Evolutionary conservation across 2,113 vertebrate genomes (phyloP).

Genomic region (Paraplagusia blochii): DNA sequence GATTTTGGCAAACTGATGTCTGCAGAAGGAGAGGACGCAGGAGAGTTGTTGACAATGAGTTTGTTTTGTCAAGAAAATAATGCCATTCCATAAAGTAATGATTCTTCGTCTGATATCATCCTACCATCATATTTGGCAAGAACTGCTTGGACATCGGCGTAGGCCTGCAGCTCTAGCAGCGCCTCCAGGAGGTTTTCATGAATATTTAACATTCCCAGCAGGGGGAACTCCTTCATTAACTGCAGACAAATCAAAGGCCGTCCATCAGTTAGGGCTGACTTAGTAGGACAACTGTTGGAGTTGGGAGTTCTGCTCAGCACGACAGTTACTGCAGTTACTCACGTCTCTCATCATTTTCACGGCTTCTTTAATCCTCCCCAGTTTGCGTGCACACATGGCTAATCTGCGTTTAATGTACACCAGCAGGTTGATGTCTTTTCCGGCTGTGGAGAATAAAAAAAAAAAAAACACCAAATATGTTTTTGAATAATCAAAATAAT

Average conservation of each 20-base stretch:
- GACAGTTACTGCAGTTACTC: slow-evolving; percentile 68
- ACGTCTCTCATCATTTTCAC: slow-evolving; percentile 99
- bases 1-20: slow-evolving; percentile 99
- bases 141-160: slow-evolving; percentile 97
- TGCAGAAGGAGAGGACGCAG: slow-evolving; percentile 48
- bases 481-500: no score
- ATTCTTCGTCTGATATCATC: slow-evolving; percentile 12
- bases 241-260: slow-evolving; percentile 59
- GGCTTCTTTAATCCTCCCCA: slow-evolving; percentile 94
- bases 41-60: background rate
- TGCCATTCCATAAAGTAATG: background rate
- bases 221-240: slow-evolving; percentile 99
- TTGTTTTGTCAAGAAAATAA: no score
- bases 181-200: slow-evolving; percentile 98
- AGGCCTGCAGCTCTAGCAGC: slow-evolving; percentile 95
- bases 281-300: no score
- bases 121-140: slow-evolving; percentile 97
- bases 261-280: no score
- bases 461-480: slow-evolving; percentile 3
- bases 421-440: slow-evolving; percentile 95
- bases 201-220: slow-evolving; percentile 97
- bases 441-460: slow-evolving; percentile 68
- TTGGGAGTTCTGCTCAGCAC: no score
- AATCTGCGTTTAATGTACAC: slow-evolving; percentile 96
- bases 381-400: slow-evolving; percentile 96